Percentiles rank a stretch among this genome's conserved stretches.
Conservation (phyloP, 2,797 vertebrate species). For the Halcyon leucocephala region DNA sequence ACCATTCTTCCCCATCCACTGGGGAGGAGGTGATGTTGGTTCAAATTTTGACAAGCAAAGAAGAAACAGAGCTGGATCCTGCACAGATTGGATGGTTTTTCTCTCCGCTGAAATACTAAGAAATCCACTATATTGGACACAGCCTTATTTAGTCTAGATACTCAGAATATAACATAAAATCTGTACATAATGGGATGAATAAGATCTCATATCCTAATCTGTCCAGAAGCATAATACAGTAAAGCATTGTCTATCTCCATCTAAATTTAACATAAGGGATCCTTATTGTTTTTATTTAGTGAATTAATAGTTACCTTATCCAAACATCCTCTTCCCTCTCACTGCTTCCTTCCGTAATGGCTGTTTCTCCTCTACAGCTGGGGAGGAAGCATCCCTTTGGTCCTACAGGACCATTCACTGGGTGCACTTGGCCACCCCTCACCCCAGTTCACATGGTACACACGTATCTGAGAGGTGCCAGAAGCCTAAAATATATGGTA, state of each 20-base stretch:
- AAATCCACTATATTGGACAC: not conserved
- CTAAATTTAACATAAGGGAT: not conserved
- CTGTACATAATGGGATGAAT: fast-evolving
- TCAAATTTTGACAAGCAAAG: not conserved
- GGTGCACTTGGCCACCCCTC: fast-evolving
- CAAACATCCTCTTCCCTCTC: constrained; percentile 15
- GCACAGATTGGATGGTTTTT: not conserved
- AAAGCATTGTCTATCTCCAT: not conserved
- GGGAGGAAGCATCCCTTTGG: not conserved
- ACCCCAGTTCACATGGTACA: not conserved
- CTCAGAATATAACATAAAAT: not conserved
- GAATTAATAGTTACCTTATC: not conserved
- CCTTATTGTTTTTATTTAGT: not conserved
- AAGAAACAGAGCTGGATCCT: not conserved
- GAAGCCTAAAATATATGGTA: not conserved
- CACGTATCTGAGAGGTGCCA: not conserved
- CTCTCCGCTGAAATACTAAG: not conserved
- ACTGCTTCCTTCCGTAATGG: not conserved
- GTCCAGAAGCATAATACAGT: not conserved
- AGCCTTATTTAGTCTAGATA: not conserved
- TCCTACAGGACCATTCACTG: not conserved
- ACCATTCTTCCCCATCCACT: not conserved
- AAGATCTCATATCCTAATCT: not conserved
- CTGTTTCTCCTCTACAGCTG: not conserved
- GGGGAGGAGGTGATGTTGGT: not conserved